Evolutionary conservation across 2,113 vertebrate genomes (phyloP).

Genomic region (Zeus faber): DNA sequence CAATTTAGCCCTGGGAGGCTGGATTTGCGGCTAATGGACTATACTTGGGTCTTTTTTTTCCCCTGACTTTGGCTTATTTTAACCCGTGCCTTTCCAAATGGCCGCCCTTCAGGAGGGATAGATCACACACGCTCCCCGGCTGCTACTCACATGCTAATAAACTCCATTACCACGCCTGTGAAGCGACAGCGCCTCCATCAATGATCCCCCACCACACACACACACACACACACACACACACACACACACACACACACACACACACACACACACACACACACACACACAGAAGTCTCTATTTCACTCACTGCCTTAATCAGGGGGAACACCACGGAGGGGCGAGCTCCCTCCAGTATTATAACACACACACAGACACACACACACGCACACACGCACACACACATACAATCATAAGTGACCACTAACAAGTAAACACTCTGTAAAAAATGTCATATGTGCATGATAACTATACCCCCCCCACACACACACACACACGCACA

Average conservation of each 20-base stretch:
- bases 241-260: slow-evolving; percentile 4
- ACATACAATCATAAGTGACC: too few species aligned
- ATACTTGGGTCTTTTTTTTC: too few species aligned
- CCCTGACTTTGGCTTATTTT: slow-evolving; percentile 28
- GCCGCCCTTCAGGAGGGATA: slow-evolving; percentile 50
- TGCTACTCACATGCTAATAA: slow-evolving; percentile 57
- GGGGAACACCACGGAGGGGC: too few species aligned
- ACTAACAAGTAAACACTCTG: too few species aligned
- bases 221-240: slow-evolving; percentile 7
- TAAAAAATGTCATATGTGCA: too few species aligned
- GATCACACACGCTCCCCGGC: slow-evolving; percentile 44
- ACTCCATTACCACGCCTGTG: slow-evolving; percentile 46
- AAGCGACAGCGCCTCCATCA: slow-evolving; percentile 20
- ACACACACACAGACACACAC: too few species aligned
- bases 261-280: neutral
- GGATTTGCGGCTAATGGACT: slow-evolving; percentile 48
- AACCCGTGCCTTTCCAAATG: slow-evolving; percentile 47
- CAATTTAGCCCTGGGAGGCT: slow-evolving; percentile 45
- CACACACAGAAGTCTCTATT: neutral
- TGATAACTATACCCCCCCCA: too few species aligned
- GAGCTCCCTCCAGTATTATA: neutral
- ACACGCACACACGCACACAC: too few species aligned
- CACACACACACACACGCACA: too few species aligned
- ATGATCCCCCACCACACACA: slow-evolving; percentile 25
- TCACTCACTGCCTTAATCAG: too few species aligned